Evolutionary conservation across 2,888 invertebrate species (phyloP).

Genomic region (Morpho deidamia): DNA sequence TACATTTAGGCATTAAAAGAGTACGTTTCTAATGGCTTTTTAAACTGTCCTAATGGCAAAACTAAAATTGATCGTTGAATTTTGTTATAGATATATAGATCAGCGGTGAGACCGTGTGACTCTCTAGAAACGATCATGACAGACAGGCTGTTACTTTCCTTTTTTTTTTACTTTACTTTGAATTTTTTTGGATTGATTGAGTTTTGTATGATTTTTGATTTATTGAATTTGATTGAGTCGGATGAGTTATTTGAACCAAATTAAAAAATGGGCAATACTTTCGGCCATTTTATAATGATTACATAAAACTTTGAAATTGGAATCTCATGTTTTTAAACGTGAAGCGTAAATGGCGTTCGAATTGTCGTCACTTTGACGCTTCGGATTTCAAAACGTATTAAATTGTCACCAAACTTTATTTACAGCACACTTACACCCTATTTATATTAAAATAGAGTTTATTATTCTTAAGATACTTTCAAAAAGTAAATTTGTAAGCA

Average conservation of each 20-base stretch:
- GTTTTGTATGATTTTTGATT: too few relatives aligned
- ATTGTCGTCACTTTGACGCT: constrained; percentile 59
- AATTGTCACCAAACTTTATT: constrained; percentile 19
- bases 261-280: constrained; percentile 31
- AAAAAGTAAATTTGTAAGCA: neutral
- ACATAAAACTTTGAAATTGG: constrained; percentile 56
- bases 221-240: too few relatives aligned
- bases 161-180: too few relatives aligned
- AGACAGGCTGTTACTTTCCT: too few relatives aligned
- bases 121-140: too few relatives aligned
- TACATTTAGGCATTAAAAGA: too few relatives aligned
- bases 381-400: constrained; percentile 44
- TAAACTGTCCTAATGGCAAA: too few relatives aligned
- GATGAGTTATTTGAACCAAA: neutral
- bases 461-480: constrained; percentile 19
- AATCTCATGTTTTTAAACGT: constrained; percentile 69
- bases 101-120: too few relatives aligned
- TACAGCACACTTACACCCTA: constrained; percentile 9
- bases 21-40: too few relatives aligned
- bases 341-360: constrained; percentile 49
- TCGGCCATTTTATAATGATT: constrained; percentile 34
- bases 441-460: constrained; percentile 9
- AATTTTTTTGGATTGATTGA: too few relatives aligned
- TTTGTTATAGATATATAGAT: too few relatives aligned
- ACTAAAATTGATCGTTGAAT: too few relatives aligned